Evolutionary conservation across 92 coral and sea anemone species (phyloP), one percentile per base, ranked within the genome.

Genomic region (Bergia sp.): DNA sequence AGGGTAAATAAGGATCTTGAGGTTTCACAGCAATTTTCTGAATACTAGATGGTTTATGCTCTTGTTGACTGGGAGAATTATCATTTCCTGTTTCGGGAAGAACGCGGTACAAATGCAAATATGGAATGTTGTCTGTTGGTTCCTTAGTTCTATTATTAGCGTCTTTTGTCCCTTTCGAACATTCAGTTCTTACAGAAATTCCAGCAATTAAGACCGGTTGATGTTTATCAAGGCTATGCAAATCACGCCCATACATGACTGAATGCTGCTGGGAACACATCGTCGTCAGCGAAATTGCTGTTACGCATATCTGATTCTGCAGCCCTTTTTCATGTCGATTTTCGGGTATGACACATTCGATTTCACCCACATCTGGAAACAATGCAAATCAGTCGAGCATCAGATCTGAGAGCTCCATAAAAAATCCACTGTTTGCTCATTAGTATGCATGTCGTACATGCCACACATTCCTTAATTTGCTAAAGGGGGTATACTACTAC

Each of bases 201-300:
- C 96, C 95, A 55, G 92, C 93, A 66, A 95, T 90, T 11, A 95
- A 85, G 81, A 95, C 93, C 42, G 98, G 93, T 82, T 91, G 91
- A 85, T 94, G 94, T 43, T 85, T 84, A 23, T 84, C 79, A 36
- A 84, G 87, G 53, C 87, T 71, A 84, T 84, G 87, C 18, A 29
- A 67, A 84, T 84, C 87, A 29, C 87, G 77, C 11, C 87, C 87
- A 47, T 84, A 84, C 44, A 84, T 84, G 78, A 71, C 67, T 44
- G 87, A 84, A 45, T 84, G 87, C 67, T 84, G 87, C 45, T 84
- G 77, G 18, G 87, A 69, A 53, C 87, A 84, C 79, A 71, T 84
- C 4, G 87, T 84, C 5, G 77, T 42, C 38, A 84, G 55, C 13
- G 87, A 84, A 7, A 84, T 23, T 11, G 87, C 87, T 71, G 87